Percentiles rank a stretch among this genome's conserved stretches.
Conservation (phyloP, 1,140 invertebrate species). For the Zaprionus davidi region DNA sequence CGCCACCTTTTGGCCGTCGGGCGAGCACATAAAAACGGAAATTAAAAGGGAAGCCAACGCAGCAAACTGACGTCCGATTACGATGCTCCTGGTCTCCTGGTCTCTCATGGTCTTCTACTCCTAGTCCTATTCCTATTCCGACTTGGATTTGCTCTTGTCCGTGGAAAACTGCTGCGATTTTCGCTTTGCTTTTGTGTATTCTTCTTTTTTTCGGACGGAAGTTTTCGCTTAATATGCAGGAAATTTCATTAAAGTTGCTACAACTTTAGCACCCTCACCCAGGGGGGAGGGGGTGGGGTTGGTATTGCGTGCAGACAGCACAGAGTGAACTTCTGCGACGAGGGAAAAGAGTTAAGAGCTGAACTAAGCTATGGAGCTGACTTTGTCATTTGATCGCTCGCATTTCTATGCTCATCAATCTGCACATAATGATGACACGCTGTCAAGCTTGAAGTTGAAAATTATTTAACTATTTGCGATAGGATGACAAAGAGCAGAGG, state of each 20-base stretch:
- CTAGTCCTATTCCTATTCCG: background rate
- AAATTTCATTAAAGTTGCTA: slow-evolving; percentile 74
- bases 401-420: slow-evolving; percentile 36
- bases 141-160: slow-evolving; percentile 19
- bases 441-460: background rate
- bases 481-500: background rate
- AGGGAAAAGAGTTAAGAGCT: slow-evolving; percentile 2
- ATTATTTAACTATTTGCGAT: background rate
- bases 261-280: slow-evolving; percentile 20
- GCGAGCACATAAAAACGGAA: slow-evolving; percentile 69
- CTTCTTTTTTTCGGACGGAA: slow-evolving; percentile 41
- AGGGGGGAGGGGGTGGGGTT: too few species aligned
- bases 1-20: slow-evolving; percentile 13
- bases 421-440: slow-evolving; percentile 1
- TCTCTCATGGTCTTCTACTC: too few species aligned
- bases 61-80: slow-evolving; percentile 51
- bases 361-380: background rate
- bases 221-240: slow-evolving; percentile 72
- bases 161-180: slow-evolving; percentile 15
- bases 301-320: background rate
- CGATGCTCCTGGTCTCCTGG: slow-evolving; percentile 7
- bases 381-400: slow-evolving; percentile 25
- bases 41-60: slow-evolving; percentile 75
- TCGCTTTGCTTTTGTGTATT: slow-evolving; percentile 29
- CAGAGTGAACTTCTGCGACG: background rate